These are phyloP conservation scores for Olivierus martensii DNA, from an alignment of 1,140 invertebrate species.

Conservation along the genomic window DNA sequence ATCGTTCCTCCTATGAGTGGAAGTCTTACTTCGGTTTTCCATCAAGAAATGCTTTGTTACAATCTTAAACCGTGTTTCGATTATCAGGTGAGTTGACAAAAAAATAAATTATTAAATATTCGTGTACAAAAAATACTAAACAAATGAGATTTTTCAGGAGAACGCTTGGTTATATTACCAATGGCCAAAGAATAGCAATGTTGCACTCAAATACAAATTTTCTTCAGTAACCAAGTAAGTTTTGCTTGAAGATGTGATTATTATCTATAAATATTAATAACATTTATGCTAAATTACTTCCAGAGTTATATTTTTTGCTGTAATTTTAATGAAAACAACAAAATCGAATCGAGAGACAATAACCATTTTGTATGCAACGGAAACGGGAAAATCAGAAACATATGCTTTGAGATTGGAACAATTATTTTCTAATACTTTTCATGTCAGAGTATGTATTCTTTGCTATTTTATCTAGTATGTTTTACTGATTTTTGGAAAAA, in stretches of 20 bases:
- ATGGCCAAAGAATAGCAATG: constrained; percentile 7
- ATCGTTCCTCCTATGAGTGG: constrained; percentile 28
- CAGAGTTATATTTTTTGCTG: too few species aligned
- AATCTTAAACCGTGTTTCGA: constrained; percentile 28
- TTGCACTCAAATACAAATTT: constrained; percentile 9
- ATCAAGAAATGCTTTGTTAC: constrained; percentile 29
- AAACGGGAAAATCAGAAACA: constrained; percentile 30
- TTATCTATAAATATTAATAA: too few species aligned
- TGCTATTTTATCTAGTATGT: too few species aligned
- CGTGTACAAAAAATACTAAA: too few species aligned
- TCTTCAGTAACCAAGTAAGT: constrained; percentile 7
- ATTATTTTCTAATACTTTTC: constrained; percentile 25
- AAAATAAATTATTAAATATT: neutral
- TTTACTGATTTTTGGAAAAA: too few species aligned
- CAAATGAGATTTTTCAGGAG: neutral
- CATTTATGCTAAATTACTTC: too few species aligned
- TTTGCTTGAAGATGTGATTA: too few species aligned
- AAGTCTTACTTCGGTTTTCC: constrained; percentile 24
- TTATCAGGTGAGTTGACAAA: constrained; percentile 20
- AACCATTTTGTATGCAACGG: constrained; percentile 29
- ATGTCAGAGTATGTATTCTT: constrained; percentile 19
- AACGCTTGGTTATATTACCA: constrained; percentile 8
- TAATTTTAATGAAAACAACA: too few species aligned
- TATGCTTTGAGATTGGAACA: constrained; percentile 25
- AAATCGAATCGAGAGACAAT: too few species aligned